phyloP scores from a whole-genome alignment of 2,888 invertebrate species.

The Adelphocoris suturalis region DNA sequence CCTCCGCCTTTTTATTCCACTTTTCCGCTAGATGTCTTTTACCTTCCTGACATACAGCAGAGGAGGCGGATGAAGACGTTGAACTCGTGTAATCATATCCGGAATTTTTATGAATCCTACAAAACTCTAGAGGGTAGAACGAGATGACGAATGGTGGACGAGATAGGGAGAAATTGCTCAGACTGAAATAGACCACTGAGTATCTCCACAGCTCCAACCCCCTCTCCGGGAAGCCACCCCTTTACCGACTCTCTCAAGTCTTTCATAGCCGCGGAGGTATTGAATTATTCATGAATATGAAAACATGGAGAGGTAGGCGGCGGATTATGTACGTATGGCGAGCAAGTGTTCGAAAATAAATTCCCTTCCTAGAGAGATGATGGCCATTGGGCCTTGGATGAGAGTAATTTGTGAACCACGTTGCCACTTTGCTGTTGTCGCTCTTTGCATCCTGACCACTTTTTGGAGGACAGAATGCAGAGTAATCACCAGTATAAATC shows the following conservation, averaged over 20 bases:
- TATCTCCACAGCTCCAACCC: not conserved
- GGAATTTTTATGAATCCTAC: conserved; percentile 15
- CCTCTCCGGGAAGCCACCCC: not conserved
- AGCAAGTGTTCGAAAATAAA: not conserved
- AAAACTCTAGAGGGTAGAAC: not conserved
- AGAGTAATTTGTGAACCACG: not conserved
- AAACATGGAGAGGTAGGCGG: not conserved
- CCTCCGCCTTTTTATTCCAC: not conserved
- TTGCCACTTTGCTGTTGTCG: not conserved
- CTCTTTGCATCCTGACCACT: not conserved
- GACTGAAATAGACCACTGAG: conserved; percentile 17
- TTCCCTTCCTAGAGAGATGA: not conserved
- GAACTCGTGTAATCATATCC: conserved; percentile 22
- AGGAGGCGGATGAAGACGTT: not conserved
- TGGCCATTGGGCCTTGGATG: not conserved
- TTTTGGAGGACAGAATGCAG: no score
- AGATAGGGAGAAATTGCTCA: not conserved
- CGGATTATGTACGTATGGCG: conserved; percentile 23
- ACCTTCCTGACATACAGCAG: not conserved
- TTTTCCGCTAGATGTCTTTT: not conserved
- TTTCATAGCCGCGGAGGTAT: conserved; percentile 30
- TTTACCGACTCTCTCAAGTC: conserved; percentile 19
- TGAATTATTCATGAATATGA: conserved; percentile 32
- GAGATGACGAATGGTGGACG: conserved; percentile 1
- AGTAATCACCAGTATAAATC: no score